phyloP scores from a whole-genome alignment of 2,797 vertebrate genomes.

The Melopsittacus undulatus region DNA sequence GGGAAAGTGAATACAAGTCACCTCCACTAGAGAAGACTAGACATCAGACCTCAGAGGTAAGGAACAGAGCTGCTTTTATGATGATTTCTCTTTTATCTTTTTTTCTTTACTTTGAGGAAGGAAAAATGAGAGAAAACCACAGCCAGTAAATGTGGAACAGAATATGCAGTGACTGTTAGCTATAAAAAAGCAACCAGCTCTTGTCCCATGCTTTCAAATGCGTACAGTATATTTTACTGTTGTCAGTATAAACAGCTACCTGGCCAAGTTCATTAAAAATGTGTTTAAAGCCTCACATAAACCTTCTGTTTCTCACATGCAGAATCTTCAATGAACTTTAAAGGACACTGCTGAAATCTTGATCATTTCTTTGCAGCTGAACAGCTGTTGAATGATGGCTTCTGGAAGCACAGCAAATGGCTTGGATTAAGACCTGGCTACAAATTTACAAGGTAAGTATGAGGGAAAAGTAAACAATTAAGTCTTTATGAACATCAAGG shows the following conservation, averaged over 20 bases:
- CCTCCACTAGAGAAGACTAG: neutral
- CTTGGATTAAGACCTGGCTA: slow-evolving; percentile 8
- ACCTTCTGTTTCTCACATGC: neutral
- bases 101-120: neutral
- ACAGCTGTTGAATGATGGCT: neutral
- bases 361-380: neutral
- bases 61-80: neutral
- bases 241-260: neutral
- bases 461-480: neutral
- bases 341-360: neutral
- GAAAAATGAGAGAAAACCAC: neutral
- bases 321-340: slow-evolving; percentile 18
- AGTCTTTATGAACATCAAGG: neutral
- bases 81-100: slow-evolving; percentile 5
- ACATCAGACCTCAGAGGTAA: neutral
- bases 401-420: neutral
- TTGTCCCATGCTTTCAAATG: neutral
- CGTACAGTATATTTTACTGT: neutral
- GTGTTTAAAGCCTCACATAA: slow-evolving; percentile 15
- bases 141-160: neutral
- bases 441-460: neutral
- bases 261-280: neutral
- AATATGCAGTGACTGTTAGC: neutral
- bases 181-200: neutral
- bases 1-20: neutral